Evolutionary conservation across 2,888 invertebrate species (phyloP), one percentile per base, ranked within the genome.

Genomic region (Dichetophora obliterata): DNA sequence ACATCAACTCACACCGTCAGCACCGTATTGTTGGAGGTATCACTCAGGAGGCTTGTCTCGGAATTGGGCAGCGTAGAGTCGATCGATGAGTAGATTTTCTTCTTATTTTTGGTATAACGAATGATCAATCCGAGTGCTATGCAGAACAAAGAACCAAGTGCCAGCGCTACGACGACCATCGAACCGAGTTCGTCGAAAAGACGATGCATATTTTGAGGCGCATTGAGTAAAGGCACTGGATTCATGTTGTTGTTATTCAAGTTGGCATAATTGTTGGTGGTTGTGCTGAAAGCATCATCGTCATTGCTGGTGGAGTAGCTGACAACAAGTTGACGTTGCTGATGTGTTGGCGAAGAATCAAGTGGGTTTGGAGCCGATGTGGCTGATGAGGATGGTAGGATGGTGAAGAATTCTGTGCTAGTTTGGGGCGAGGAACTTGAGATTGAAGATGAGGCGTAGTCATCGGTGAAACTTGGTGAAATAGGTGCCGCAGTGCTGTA

Each of bases 11-110:
- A 82, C 63, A 81, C 81, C 8, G 79, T 79, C 75, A 81, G 65
- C 16, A 80, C 75, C 11, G 81, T 82, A 43, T 79, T 77, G 27
- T 81, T 82, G 19, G 83, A 82, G 34, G 37, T 66, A 63, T 85
- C 83, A 80, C 84, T 85, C 19, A 84, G 5, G 5, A 31, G 81
- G 79, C 84, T 86, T 11, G 84, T 84, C 59, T 87, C 87, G 6
- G 84, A 86, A 69, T 82, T 84, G n/a, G 87, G 86, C 75, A 87
- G 84, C 65, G 83, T 82, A 1, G 83, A 83, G 75, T 87, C 87
- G 43, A 81, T 81, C 63, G 83, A 82, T 1, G 83, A 83, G 75
- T 87, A 87, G 43, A 81, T 81, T 73, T 83, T 83, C 65, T 80
- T 83, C 1, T 77, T 78, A 63, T 81, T 82, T 34, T 82, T 81